Evolutionary conservation across 2,888 invertebrate species (phyloP).

Genomic region (Tipula helvola): DNA sequence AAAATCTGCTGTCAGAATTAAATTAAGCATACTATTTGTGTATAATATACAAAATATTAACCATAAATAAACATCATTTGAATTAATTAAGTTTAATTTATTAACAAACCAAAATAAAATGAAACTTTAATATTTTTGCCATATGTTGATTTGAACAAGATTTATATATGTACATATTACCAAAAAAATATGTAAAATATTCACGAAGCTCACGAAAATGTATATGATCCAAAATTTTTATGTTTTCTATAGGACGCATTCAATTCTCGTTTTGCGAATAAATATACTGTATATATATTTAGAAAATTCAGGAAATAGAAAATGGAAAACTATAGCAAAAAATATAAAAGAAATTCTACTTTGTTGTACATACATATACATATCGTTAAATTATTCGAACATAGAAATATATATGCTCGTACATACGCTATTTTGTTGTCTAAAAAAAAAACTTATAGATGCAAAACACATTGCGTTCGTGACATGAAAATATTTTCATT

Average conservation of each 20-base stretch:
- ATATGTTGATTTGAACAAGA: neutral
- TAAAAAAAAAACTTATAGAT: neutral
- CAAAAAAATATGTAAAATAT: neutral
- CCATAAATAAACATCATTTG: neutral
- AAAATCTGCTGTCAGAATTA: too few relatives aligned
- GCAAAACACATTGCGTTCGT: conserved; percentile 4
- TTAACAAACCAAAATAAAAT: neutral
- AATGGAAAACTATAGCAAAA: neutral
- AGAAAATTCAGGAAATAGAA: neutral
- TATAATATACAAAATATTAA: neutral
- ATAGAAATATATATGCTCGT: neutral
- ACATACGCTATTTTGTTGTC: neutral
- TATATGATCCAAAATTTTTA: neutral
- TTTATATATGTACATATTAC: neutral
- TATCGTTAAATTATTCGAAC: neutral
- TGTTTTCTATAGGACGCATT: neutral
- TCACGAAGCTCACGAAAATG: neutral
- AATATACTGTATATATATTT: neutral
- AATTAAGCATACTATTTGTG: neutral
- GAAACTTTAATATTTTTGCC: neutral
- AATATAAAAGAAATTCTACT: neutral
- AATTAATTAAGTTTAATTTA: neutral
- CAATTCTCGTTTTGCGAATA: neutral
- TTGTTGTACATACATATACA: neutral
- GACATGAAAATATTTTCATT: neutral